phyloP scores from a whole-genome alignment of 2,797 vertebrate species.

The Mycteria americana region DNA sequence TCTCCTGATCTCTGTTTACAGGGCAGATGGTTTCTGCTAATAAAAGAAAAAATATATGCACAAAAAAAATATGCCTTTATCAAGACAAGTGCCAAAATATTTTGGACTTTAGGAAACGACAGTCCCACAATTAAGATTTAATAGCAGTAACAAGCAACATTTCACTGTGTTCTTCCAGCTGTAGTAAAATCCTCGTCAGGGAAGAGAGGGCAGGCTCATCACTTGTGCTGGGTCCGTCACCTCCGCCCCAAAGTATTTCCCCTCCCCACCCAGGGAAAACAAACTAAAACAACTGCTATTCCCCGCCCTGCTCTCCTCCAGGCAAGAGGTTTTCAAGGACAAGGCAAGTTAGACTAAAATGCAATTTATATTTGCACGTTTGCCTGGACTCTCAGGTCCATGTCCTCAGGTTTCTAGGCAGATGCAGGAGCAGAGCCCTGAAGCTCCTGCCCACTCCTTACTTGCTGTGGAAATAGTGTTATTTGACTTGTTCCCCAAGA shows the following conservation, averaged over 20 bases:
- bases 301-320: not conserved
- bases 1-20: conserved; percentile 51
- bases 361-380: not conserved
- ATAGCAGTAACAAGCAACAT: not conserved
- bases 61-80: conserved; percentile 21
- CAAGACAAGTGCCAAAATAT: conserved; percentile 58
- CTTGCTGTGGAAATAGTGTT: not conserved
- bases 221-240: not conserved
- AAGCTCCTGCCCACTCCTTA: not conserved
- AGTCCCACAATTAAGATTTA: conserved; percentile 40
- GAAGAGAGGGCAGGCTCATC: not conserved
- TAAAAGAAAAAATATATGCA: not conserved
- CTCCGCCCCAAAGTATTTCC: not conserved
- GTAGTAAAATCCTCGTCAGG: not conserved
- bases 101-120: conserved; percentile 4
- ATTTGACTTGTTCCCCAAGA: not conserved
- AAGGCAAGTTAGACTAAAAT: not conserved
- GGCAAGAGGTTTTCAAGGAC: not conserved
- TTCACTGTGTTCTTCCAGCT: not conserved
- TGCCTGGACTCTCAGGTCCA: not conserved
- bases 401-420: not conserved
- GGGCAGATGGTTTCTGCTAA: conserved; percentile 65
- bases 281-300: not conserved
- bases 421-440: not conserved
- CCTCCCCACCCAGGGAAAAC: not conserved